Evolutionary conservation across 2,888 invertebrate genomes (phyloP).

Genomic region (Dynastes hyllus): DNA sequence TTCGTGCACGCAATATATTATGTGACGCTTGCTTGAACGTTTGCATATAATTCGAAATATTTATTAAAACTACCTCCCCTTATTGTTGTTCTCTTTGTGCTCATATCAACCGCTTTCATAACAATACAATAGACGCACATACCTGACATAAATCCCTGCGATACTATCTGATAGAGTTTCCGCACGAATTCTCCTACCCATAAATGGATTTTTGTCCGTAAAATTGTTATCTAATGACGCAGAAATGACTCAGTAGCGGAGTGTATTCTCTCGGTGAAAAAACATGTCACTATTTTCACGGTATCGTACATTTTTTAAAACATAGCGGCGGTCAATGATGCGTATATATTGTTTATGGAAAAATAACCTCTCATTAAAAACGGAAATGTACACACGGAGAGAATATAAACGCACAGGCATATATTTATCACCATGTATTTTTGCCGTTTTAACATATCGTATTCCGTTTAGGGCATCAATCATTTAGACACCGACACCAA

Average conservation of each 20-base stretch:
- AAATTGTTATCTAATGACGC: constrained; percentile 41
- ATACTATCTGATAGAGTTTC: constrained; percentile 27
- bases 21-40: background rate
- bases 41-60: constrained; percentile 22
- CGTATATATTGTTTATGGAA: constrained; percentile 35
- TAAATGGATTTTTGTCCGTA: constrained; percentile 32
- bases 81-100: constrained; percentile 24
- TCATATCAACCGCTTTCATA: constrained; percentile 1
- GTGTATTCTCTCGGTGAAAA: constrained; percentile 7
- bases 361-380: constrained; percentile 42
- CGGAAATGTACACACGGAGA: constrained; percentile 19
- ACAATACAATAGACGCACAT: constrained; percentile 39
- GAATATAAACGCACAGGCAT: constrained; percentile 25
- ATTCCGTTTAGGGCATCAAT: constrained; percentile 28
- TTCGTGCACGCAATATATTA: no score
- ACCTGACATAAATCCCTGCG: constrained; percentile 33
- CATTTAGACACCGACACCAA: constrained; percentile 29
- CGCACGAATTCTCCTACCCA: constrained; percentile 27
- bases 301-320: constrained; percentile 26
- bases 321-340: constrained; percentile 13
- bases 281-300: constrained; percentile 15
- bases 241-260: constrained; percentile 31
- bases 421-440: constrained; percentile 43
- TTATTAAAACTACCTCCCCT: constrained; percentile 24
- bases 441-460: constrained; percentile 9